A percentile compares a stretch with the other conserved stretches of the same genome.
Evolutionary conservation across 2,113 vertebrate genomes (phyloP).

Genomic region (Tiliqua scincoides): DNA sequence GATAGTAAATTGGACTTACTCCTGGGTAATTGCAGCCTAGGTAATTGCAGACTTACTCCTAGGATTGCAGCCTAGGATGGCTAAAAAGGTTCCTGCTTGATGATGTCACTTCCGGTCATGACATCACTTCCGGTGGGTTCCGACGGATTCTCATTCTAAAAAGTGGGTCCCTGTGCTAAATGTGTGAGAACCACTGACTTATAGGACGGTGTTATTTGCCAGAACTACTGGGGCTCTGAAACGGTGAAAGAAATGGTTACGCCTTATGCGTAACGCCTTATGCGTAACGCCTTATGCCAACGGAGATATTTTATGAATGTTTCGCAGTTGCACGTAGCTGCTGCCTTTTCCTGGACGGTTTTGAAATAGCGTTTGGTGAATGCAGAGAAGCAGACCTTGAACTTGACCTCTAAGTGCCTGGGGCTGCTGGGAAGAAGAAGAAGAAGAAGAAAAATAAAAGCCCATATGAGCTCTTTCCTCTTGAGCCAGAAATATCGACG

Average conservation of each 20-base stretch:
- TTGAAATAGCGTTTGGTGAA: background rate
- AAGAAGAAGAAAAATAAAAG: no score
- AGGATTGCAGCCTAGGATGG: no score
- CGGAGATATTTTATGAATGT: background rate
- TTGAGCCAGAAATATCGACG: slow-evolving; percentile 18
- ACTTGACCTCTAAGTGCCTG: slow-evolving; percentile 4
- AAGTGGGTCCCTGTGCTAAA: no score
- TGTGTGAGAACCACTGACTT: background rate
- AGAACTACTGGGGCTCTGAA: background rate
- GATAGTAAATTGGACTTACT: no score
- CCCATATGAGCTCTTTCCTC: background rate
- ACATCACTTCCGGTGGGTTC: no score
- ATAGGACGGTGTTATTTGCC: background rate
- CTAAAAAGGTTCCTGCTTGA: no score
- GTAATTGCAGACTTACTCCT: no score
- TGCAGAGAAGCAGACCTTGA: background rate
- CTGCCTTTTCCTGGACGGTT: background rate
- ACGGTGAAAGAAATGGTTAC: background rate
- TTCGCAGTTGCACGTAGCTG: background rate
- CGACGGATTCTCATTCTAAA: no score
- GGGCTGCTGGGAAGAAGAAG: background rate
- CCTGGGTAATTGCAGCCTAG: no score
- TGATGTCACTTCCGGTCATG: no score
- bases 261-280: no score
- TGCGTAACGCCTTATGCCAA: no score